A percentile compares a stretch with the other conserved stretches of the same genome.
phyloP scores from a whole-genome alignment of 2,888 invertebrate species.

The Epistrophella euchroma region DNA sequence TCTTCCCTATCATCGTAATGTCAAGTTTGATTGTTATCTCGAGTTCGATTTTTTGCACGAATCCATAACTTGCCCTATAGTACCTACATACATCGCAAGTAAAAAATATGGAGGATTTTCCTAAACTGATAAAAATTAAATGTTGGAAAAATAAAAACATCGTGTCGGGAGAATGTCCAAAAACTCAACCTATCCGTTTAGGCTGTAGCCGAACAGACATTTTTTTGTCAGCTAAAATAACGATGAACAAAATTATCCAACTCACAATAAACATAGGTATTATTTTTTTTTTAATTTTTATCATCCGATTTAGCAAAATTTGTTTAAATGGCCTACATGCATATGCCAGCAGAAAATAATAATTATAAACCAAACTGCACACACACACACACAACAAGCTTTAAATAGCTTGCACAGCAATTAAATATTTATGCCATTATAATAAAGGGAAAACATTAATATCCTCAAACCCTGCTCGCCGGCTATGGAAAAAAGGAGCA shows the following conservation, averaged over 20 bases:
- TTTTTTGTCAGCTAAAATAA: too few relatives aligned
- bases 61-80: too few relatives aligned
- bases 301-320: slow-evolving; percentile 56
- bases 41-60: too few relatives aligned
- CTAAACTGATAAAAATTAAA: too few relatives aligned
- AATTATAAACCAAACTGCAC: slow-evolving; percentile 46
- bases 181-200: too few relatives aligned
- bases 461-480: slow-evolving; percentile 17
- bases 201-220: too few relatives aligned
- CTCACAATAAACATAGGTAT: background rate
- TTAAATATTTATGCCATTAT: slow-evolving; percentile 64
- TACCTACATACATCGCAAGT: too few relatives aligned
- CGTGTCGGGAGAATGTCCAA: too few relatives aligned
- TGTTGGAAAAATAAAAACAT: too few relatives aligned
- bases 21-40: too few relatives aligned
- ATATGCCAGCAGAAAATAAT: slow-evolving; percentile 68
- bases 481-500: background rate
- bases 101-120: too few relatives aligned
- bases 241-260: background rate
- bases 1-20: too few relatives aligned
- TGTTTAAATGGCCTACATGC: slow-evolving; percentile 50
- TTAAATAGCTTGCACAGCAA: slow-evolving; percentile 61
- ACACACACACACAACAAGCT: background rate
- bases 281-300: slow-evolving; percentile 13
- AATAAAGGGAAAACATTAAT: slow-evolving; percentile 60